Base-by-base conservation (phyloP, 2,797 vertebrate genomes). In the Siniperca scherzeri region DNA sequence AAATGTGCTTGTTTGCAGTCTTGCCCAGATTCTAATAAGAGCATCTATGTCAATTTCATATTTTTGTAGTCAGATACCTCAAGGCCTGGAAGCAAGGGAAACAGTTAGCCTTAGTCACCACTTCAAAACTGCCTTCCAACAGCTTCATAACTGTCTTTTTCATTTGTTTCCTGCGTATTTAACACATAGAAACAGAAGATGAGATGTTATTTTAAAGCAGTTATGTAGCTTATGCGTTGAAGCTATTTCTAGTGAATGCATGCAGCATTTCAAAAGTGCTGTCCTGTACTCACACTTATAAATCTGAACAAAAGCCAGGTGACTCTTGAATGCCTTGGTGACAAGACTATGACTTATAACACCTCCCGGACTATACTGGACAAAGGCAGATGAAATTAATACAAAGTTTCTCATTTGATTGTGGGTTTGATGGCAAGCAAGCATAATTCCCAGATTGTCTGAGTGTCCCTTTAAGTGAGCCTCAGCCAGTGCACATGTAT, bases 231-330 rank as follows among this genome's bases (percentile, higher is more conserved):
- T 33, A 68, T 40, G 59, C 44, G 65, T 38, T 13, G 0, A 1
- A 53, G 38, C 60, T 75, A 76, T 82, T 77, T 66, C 30, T 1
- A 11, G 16, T 22, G 38, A 70, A 67, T 48, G 60, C 13, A 38
- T 50, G 33, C 4, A 40, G 38, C 22, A 11, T 59, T 75, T 78
- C 17, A 52, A 17, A 56, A 27, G 36, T 77, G 30, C 8, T 2
- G 40, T 40, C 42, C 3, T 36, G 10, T 55, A 8, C 25, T 69
- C 56, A 25, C 30, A 16, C 57, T 55, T 78, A 62, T 89, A 70
- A 74, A 80, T 82, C 70, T 53, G 42, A 72, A 74, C 44, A 46
- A 57, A 66, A 46, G 42, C 48, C 57, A 67, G 55, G 74, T 66
- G 70, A 25, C 33, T 19, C 6, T 2, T 46, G 22, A 38, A 46